Evolutionary conservation across 2,797 vertebrate species (phyloP).

Genomic region (Gallirallus australis): DNA sequence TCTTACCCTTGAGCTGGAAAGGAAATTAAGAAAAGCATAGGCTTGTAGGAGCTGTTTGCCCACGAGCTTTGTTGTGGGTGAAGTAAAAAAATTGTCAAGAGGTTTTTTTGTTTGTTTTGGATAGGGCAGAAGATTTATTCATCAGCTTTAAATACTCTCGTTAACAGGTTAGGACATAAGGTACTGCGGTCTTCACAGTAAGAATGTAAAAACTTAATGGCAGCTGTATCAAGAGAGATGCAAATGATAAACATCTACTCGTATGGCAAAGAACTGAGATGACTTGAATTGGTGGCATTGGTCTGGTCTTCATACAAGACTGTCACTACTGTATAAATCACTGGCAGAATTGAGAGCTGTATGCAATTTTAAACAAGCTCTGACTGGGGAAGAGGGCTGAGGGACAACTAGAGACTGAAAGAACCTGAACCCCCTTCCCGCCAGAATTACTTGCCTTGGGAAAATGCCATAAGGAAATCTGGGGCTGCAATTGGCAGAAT

Average conservation of each 20-base stretch:
- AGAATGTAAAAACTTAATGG: neutral
- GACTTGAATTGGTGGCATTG: neutral
- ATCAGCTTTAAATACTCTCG: neutral
- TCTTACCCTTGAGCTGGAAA: conserved; percentile 36
- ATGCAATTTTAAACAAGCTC: neutral
- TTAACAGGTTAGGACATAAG: neutral
- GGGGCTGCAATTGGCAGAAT: neutral
- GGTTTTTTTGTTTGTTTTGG: neutral
- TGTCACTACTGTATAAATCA: neutral
- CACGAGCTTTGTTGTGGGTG: neutral
- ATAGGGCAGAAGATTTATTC: neutral
- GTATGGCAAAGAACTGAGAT: neutral
- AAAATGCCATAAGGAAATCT: too few relatives aligned
- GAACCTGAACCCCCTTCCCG: neutral
- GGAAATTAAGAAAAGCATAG: conserved; percentile 29
- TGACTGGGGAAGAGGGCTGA: neutral
- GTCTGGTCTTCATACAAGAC: neutral
- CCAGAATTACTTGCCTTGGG: too few relatives aligned
- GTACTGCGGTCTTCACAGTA: neutral
- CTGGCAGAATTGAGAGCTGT: neutral
- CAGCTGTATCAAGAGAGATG: neutral
- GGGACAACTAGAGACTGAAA: neutral
- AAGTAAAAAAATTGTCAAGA: neutral
- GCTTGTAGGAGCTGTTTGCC: neutral
- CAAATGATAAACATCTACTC: neutral